Base-by-base conservation (phyloP, 1,140 invertebrate species). In the Matsumurasca onukii region DNA sequence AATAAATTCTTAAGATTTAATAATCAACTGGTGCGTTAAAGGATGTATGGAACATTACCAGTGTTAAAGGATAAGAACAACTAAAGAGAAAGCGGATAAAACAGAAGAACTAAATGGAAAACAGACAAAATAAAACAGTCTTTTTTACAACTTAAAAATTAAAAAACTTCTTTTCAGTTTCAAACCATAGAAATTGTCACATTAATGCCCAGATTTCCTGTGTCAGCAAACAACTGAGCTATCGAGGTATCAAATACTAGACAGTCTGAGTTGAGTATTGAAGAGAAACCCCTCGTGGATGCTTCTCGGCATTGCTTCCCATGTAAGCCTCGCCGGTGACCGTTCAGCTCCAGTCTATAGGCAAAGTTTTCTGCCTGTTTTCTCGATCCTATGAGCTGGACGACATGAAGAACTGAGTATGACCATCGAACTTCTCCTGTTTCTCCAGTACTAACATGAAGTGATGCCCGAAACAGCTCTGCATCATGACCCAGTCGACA, bases 401-500 rank as follows among this genome's bases (percentile, higher is more conserved):
- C 98, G 76, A 99, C 98, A 98, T 98, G 84, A 99, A 99, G 81
- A 99, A 99, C 81, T 98, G 95, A 75, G 98, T 97, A 78, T 98
- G 93, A 12, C 95, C 96, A 83, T 98, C 95, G 78, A 90, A 95
- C 78, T 98, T 98, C 76, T 98, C 97, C 82, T 99, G 98, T 80
- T 99, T 99, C 81, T 99, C 98, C 29, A 99, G 83, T n/a, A 99
- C 97, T 67, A 99, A 84, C 97, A 99, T 99, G 79, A 99, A 99
- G 81, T 99, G 94, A 78, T 98, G 95, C 65, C 94, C 94, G 80
- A 98, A 99, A 82, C 98, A 99, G 13, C 95, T 97, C 79, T 99
- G 98, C 97, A 99, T 99, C 98, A 99, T 99, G 0, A 99, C 98
- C 98, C 98, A 99, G 79, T 99, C 98, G 1, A 99, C 98, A 67